A percentile compares a stretch with the other conserved stretches of the same genome.
These are phyloP conservation scores for Gasterosteus aculeatus DNA, from an alignment of 2,113 vertebrate genomes.

Conservation along the genomic window DNA sequence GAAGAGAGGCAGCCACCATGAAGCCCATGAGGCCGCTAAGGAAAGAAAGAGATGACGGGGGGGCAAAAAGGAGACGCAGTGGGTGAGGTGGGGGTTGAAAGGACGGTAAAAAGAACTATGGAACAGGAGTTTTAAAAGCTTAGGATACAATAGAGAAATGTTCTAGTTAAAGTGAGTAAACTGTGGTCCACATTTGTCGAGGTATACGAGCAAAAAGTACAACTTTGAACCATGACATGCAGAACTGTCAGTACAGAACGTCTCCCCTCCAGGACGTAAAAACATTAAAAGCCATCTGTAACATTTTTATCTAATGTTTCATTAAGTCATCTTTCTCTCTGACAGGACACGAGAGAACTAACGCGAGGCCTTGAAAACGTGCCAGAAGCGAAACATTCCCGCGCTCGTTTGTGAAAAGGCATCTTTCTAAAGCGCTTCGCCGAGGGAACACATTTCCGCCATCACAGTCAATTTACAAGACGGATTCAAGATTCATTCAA, in stretches of 20 bases:
- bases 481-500: constrained; percentile 27
- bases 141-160: not conserved
- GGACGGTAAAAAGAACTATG: not conserved
- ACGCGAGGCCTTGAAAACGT: constrained; percentile 39
- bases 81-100: constrained; percentile 6
- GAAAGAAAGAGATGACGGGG: constrained; percentile 44
- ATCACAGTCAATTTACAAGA: constrained; percentile 34
- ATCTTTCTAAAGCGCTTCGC: constrained; percentile 26
- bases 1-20: constrained; percentile 51
- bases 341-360: constrained; percentile 25
- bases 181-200: constrained; percentile 3
- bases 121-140: constrained; percentile 3
- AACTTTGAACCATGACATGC: not conserved
- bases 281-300: constrained; percentile 4
- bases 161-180: constrained; percentile 12
- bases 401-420: constrained; percentile 30
- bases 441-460: constrained; percentile 20
- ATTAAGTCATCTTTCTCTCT: constrained; percentile 30
- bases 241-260: not conserved
- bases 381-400: constrained; percentile 32
- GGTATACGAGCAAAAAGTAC: not conserved
- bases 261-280: not conserved
- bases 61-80: constrained; percentile 20
- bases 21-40: constrained; percentile 41
- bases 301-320: constrained; percentile 10